Percentiles rank a stretch among this genome's conserved stretches.
These are phyloP conservation scores for Tachina lurida DNA, from an alignment of 2,888 invertebrate species.

Conservation along the genomic window DNA sequence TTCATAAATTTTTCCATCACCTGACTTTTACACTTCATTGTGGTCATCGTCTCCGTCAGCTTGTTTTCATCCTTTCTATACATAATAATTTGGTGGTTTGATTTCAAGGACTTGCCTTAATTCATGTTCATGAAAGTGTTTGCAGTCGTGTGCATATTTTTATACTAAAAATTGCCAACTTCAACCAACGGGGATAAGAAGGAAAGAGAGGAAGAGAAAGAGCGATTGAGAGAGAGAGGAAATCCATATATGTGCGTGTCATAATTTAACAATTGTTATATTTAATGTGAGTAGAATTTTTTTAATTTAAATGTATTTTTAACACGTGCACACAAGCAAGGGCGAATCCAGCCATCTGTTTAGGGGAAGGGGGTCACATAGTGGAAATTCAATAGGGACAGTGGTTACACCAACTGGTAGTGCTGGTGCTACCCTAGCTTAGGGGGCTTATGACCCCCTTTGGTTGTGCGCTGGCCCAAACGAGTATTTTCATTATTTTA, in stretches of 20 bases:
- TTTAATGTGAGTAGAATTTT: constrained; percentile 37
- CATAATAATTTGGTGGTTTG: constrained; percentile 43
- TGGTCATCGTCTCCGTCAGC: constrained; percentile 12
- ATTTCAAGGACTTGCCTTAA: constrained; percentile 73
- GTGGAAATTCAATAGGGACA: no score
- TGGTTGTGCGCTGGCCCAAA: no score
- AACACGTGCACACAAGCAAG: not conserved
- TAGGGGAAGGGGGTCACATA: no score
- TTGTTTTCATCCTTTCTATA: constrained; percentile 8
- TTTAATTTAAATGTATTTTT: not conserved
- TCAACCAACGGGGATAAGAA: not conserved
- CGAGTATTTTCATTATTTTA: no score
- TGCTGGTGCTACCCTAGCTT: no score
- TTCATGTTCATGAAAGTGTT: constrained; percentile 30
- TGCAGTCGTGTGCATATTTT: constrained; percentile 11
- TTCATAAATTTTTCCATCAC: constrained; percentile 8
- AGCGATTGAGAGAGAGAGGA: constrained; percentile 1
- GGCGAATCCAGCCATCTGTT: no score
- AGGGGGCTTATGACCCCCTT: no score
- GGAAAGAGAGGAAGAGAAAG: not conserved
- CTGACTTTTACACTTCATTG: constrained; percentile 12
- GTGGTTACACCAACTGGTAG: no score
- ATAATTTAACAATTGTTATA: constrained; percentile 45
- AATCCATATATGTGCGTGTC: constrained; percentile 56
- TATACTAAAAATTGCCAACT: constrained; percentile 10